These are phyloP conservation scores for Pseudomyrmex concolor DNA, from an alignment of 1,140 invertebrate species.

Conservation along the genomic window DNA sequence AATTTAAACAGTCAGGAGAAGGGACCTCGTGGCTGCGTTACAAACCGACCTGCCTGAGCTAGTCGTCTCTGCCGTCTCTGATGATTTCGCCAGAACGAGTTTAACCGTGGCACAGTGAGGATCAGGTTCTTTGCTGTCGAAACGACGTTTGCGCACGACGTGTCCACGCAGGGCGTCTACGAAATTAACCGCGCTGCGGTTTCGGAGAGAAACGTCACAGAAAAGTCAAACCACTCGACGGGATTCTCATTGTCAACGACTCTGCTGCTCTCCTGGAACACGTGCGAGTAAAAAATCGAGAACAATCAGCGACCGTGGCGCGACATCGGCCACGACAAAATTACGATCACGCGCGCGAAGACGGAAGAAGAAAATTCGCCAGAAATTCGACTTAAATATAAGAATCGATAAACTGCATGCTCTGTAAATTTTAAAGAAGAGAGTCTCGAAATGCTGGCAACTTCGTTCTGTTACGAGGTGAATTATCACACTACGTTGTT, in stretches of 20 bases:
- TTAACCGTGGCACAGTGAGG: slow-evolving; percentile 68
- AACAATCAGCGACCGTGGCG: too few species aligned
- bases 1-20: slow-evolving; percentile 70
- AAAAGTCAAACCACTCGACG: slow-evolving; percentile 42
- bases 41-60: slow-evolving; percentile 44
- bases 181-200: not conserved
- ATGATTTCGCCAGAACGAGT: slow-evolving; percentile 70
- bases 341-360: too few species aligned
- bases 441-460: slow-evolving; percentile 78
- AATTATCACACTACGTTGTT: slow-evolving; percentile 75
- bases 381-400: not conserved
- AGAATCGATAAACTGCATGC: too few species aligned
- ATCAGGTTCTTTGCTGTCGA: not conserved
- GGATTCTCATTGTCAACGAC: not conserved
- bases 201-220: slow-evolving; percentile 59
- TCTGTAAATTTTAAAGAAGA: slow-evolving; percentile 32
- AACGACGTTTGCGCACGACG: too few species aligned
- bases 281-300: not conserved
- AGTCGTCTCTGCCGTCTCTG: slow-evolving; percentile 1
- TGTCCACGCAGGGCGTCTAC: too few species aligned
- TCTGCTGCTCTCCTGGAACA: not conserved
- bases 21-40: slow-evolving; percentile 78
- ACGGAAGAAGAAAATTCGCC: not conserved
- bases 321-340: not conserved
- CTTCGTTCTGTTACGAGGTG: slow-evolving; percentile 80